Percentiles rank a stretch among this genome's conserved stretches.
These are phyloP conservation scores for Ormyrus thymus DNA, from an alignment of 2,888 invertebrate species.

Conservation along the genomic window DNA sequence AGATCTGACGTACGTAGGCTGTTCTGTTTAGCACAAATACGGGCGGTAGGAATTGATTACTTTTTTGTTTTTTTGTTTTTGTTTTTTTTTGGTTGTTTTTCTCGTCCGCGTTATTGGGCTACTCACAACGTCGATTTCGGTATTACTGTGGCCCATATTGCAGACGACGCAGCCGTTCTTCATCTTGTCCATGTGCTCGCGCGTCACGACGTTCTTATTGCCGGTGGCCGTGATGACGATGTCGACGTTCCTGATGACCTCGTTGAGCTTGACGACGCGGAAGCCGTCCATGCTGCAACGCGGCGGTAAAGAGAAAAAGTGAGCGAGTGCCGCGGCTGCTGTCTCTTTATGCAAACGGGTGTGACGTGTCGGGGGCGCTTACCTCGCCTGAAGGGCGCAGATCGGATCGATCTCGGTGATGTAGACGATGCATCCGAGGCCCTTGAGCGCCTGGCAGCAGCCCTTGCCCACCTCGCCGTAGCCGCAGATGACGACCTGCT, in stretches of 20 bases:
- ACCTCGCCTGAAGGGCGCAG: constrained; percentile 96
- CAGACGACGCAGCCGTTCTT: constrained; percentile 96
- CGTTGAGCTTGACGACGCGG: constrained; percentile 94
- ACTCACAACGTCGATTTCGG: constrained; percentile 93
- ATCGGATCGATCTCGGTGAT: constrained; percentile 98
- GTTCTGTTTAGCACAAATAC: constrained; percentile 77
- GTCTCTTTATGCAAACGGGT: too few relatives aligned
- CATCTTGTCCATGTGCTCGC: constrained; percentile 97
- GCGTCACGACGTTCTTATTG: constrained; percentile 96
- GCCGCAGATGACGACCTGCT: constrained; percentile 96
- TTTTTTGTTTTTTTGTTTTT: too few relatives aligned
- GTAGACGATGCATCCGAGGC: constrained; percentile 94
- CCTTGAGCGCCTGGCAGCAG: constrained; percentile 95
- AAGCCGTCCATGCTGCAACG: constrained; percentile 93
- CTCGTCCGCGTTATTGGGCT: too few relatives aligned
- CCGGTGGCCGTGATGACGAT: constrained; percentile 98
- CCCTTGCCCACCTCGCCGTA: constrained; percentile 99
- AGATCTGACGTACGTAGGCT: constrained; percentile 94
- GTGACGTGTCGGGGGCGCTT: constrained; percentile 59
- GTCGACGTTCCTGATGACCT: constrained; percentile 94
- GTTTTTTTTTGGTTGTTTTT: too few relatives aligned
- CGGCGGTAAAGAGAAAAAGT: not conserved
- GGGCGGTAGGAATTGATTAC: too few relatives aligned
- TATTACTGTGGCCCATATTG: constrained; percentile 98
- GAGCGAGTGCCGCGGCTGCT: too few relatives aligned